A percentile compares a stretch with the other conserved stretches of the same genome.
Evolutionary conservation across 2,888 invertebrate genomes (phyloP).

Genomic region (Stictocephala bisonia): DNA sequence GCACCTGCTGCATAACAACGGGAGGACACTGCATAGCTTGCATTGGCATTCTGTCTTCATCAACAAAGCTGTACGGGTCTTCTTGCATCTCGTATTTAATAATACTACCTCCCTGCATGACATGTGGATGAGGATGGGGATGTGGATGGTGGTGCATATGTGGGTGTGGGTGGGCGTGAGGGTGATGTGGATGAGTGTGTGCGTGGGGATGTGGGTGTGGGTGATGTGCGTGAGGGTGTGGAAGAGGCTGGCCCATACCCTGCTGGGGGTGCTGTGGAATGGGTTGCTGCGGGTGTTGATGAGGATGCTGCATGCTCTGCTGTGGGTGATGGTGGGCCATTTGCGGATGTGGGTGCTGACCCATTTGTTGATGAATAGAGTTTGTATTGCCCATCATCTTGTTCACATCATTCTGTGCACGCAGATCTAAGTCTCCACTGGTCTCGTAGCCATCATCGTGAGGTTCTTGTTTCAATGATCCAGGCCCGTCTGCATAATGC

Average conservation of each 20-base stretch:
- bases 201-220: constrained; percentile 52
- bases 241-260: constrained; percentile 48
- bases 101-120: constrained; percentile 49
- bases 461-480: constrained; percentile 74
- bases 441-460: constrained; percentile 93
- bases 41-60: constrained; percentile 69
- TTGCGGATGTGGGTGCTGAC: constrained; percentile 43
- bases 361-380: constrained; percentile 42
- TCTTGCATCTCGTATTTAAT: constrained; percentile 58
- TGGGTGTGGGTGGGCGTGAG: constrained; percentile 40
- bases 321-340: constrained; percentile 49
- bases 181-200: constrained; percentile 48
- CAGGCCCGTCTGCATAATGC: constrained; percentile 51
- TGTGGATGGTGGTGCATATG: constrained; percentile 26
- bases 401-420: constrained; percentile 56
- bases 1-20: constrained; percentile 55
- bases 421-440: constrained; percentile 66
- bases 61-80: constrained; percentile 88
- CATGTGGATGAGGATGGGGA: constrained; percentile 48
- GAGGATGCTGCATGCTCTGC: constrained; percentile 60
- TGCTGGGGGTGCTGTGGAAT: constrained; percentile 43
- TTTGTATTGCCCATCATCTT: constrained; percentile 51
- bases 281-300: constrained; percentile 55
- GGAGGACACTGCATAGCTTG: constrained; percentile 61
- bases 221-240: constrained; percentile 47